Evolutionary conservation across 2,797 vertebrate genomes (phyloP).

Genomic region (Sebastes steindachneri): DNA sequence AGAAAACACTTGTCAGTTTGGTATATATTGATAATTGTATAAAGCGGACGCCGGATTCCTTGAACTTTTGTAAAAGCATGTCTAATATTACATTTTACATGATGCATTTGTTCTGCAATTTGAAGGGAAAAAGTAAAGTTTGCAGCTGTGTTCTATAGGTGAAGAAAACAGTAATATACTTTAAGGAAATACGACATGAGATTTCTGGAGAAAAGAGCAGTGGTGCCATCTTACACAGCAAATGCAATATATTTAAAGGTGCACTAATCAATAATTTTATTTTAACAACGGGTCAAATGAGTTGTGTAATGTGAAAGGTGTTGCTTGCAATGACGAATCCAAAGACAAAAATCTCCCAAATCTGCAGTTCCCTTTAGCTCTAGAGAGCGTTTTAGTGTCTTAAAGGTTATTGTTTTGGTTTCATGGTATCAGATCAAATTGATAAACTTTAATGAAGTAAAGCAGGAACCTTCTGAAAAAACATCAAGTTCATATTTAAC

Average conservation of each 20-base stretch:
- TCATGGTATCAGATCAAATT: not conserved
- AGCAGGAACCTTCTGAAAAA: not conserved
- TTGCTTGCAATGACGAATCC: not conserved
- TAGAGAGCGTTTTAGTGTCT: not conserved
- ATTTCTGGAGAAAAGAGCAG: not conserved
- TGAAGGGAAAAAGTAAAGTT: not conserved
- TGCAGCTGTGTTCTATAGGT: not conserved
- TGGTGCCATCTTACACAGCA: too few relatives aligned
- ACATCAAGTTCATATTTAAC: not conserved
- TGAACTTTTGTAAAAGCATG: not conserved
- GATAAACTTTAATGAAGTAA: not conserved
- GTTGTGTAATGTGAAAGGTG: not conserved
- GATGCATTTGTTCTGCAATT: not conserved
- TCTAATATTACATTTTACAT: not conserved
- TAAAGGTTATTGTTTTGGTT: rapidly evolving
- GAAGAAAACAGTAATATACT: not conserved
- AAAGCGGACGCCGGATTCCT: not conserved
- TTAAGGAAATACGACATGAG: not conserved
- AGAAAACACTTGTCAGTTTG: not conserved
- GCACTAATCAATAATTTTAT: not conserved
- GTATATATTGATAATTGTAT: not conserved
- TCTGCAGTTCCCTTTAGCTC: not conserved
- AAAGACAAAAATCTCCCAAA: too few relatives aligned
- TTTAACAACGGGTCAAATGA: not conserved
- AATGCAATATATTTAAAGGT: not conserved